Percentiles rank a stretch among this genome's conserved stretches.
Evolutionary conservation across 1,140 invertebrate species (phyloP).

Genomic region (Dermatophagoides farinae): DNA sequence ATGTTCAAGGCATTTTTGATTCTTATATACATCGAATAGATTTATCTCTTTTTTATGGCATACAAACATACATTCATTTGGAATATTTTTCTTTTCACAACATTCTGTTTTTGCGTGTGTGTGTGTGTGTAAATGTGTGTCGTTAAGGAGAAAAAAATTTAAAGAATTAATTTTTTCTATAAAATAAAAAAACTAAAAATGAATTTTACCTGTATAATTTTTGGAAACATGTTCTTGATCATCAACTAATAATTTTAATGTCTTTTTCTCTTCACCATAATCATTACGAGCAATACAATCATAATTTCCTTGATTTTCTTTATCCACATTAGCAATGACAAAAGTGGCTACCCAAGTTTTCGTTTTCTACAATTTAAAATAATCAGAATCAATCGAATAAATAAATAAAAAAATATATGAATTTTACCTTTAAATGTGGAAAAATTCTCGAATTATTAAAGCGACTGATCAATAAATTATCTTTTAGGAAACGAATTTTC

Average conservation of each 20-base stretch:
- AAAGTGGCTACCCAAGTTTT: slow-evolving; percentile 10
- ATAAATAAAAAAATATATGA: neutral
- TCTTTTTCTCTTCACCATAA: slow-evolving; percentile 9
- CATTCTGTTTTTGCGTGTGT: slow-evolving; percentile 12
- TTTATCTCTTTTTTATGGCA: slow-evolving; percentile 51
- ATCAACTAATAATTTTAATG: neutral
- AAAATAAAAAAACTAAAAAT: neutral
- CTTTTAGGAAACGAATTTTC: slow-evolving; percentile 53
- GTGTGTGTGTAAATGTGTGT: neutral
- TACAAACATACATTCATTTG: slow-evolving; percentile 45
- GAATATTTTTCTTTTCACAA: slow-evolving; percentile 46
- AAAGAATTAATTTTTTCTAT: no score
- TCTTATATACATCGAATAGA: slow-evolving; percentile 52
- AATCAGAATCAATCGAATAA: neutral
- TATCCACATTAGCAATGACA: neutral
- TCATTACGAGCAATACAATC: slow-evolving; percentile 8
- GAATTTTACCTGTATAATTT: neutral
- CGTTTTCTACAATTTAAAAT: slow-evolving; percentile 6
- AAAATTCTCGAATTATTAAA: slow-evolving; percentile 2
- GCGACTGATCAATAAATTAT: slow-evolving; percentile 20
- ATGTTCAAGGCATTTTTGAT: slow-evolving; percentile 49
- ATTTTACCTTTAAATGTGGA: slow-evolving; percentile 7
- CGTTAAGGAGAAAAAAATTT: neutral
- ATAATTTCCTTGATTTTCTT: slow-evolving; percentile 4
- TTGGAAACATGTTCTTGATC: slow-evolving; percentile 2